Percentiles rank a stretch among this genome's conserved stretches.
Evolutionary conservation across 2,888 invertebrate species (phyloP).

Genomic region (Plagodis pulveraria): DNA sequence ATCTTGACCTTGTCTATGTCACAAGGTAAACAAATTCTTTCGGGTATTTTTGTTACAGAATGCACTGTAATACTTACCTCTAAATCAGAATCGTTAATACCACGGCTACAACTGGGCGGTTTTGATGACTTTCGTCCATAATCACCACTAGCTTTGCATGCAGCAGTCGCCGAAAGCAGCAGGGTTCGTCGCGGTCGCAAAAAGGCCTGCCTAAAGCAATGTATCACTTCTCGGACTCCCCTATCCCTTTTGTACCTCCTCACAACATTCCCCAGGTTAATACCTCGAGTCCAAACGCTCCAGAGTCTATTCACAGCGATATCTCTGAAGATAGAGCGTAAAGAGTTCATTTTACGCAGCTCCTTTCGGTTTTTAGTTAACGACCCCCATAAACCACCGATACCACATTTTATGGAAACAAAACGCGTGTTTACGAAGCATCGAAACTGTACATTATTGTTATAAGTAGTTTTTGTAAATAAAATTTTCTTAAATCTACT

Average conservation of each 20-base stretch:
- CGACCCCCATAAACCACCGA: conserved; percentile 44
- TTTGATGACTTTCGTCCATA: conserved; percentile 35
- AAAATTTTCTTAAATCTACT: conserved; percentile 61
- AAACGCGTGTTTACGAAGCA: conserved; percentile 46
- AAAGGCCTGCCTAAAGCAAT: conserved; percentile 67
- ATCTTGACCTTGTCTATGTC: conserved; percentile 26
- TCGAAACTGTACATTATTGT: conserved; percentile 46
- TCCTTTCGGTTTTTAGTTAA: conserved; percentile 40
- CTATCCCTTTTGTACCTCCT: conserved; percentile 66
- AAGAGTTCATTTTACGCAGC: conserved; percentile 55
- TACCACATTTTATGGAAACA: conserved; percentile 52
- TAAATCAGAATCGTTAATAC: conserved; percentile 70
- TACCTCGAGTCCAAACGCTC: conserved; percentile 67
- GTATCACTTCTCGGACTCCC: conserved; percentile 67
- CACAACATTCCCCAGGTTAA: conserved; percentile 62
- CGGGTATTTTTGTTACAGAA: background rate
- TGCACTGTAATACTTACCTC: conserved; percentile 45
- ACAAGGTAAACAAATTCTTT: conserved; percentile 19
- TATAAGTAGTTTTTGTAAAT: conserved; percentile 45
- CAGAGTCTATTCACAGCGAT: conserved; percentile 63
- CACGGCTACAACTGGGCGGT: conserved; percentile 51
- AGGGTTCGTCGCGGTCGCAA: conserved; percentile 65
- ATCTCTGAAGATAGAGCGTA: conserved; percentile 64
- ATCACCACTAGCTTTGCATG: conserved; percentile 58
- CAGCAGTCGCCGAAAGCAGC: conserved; percentile 70